Base-by-base conservation (phyloP, 2,888 invertebrate genomes). In the Drosophila austrosaltans region DNA sequence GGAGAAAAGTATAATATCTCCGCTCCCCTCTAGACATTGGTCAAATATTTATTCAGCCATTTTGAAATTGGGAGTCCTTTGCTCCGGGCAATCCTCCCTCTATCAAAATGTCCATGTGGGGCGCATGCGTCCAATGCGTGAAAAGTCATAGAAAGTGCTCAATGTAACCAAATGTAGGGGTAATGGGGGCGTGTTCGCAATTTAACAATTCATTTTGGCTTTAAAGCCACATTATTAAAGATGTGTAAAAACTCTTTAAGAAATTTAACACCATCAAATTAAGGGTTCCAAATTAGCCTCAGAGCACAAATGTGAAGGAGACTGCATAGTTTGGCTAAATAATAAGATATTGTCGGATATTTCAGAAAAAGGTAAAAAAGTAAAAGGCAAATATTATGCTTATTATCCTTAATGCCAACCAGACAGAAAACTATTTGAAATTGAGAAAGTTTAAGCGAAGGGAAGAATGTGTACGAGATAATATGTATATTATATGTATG, bases 31-130 rank as follows among this genome's bases (percentile, higher is more conserved):
- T 81, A 80, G 80, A 76, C 86, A 76, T 74, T 76, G 72, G 63
- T 67, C 81, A 91, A 91, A 89, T 92, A 86, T 92, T 92, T 91
- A 81, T 73, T 87, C 90, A 91, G 92, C 91, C 91, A 91, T 91
- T 91, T 91, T 91, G 92, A 84, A 90, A 71, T 80, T 12, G 22
- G 63, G 61, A 28, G 53, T 66, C 58, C 85, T 77, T 36, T 36
- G 36, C 36, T 32, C 61, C 66, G 39, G 25, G 16, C 61, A 36
- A 70, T 57, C 70, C 72, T 62, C 72, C 72, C 75, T 62, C 61
- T 22, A 40, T 40, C n/a, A 25, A 16, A 16, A 42, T 36, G 69
- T 56, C 32, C 53, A 22, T 20, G 53, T 36, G 28, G 6, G 63
- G 79, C 89, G 89, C 89, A 81, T 75, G 82, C 82, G 82, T 82